Percentiles rank a stretch among this genome's conserved stretches.
Conservation (phyloP, 2,113 vertebrate genomes). For the Oenanthe oenanthe region DNA sequence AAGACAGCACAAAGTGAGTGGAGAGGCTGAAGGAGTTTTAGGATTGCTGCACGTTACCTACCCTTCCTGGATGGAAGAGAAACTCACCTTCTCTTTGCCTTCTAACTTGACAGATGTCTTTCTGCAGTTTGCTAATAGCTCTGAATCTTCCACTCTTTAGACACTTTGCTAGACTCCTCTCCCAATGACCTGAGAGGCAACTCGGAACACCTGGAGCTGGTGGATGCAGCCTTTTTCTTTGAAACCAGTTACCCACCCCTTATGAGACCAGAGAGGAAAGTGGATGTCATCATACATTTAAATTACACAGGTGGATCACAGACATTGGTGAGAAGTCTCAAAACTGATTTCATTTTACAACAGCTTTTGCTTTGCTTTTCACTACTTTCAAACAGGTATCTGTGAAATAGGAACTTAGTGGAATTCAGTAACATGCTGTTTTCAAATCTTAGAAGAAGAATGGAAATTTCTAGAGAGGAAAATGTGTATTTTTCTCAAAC, state of each 20-base stretch:
- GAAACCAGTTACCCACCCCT: slow-evolving; percentile 81
- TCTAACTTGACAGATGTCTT: background rate
- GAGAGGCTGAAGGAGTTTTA: background rate
- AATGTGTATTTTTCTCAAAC: background rate
- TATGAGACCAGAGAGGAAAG: slow-evolving; percentile 74
- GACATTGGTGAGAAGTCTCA: slow-evolving; percentile 66
- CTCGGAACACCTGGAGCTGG: slow-evolving; percentile 71
- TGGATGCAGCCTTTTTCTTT: slow-evolving; percentile 81
- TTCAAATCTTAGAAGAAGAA: background rate
- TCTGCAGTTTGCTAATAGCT: background rate
- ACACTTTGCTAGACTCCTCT: slow-evolving; percentile 72
- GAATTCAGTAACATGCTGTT: background rate
- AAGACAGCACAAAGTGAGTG: background rate
- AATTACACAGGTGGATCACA: slow-evolving; percentile 79
- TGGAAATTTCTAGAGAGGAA: background rate
- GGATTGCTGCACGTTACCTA: rapidly evolving
- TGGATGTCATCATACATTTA: slow-evolving; percentile 81
- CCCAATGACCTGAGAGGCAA: slow-evolving; percentile 78
- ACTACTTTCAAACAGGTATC: background rate
- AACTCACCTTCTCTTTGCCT: background rate
- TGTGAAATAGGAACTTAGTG: background rate
- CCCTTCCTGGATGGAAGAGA: background rate
- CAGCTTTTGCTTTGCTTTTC: background rate
- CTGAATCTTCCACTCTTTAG: slow-evolving; percentile 48
- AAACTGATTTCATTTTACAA: background rate